Base-by-base conservation (phyloP, 2,797 vertebrate species). In the Anniella stebbinsi region DNA sequence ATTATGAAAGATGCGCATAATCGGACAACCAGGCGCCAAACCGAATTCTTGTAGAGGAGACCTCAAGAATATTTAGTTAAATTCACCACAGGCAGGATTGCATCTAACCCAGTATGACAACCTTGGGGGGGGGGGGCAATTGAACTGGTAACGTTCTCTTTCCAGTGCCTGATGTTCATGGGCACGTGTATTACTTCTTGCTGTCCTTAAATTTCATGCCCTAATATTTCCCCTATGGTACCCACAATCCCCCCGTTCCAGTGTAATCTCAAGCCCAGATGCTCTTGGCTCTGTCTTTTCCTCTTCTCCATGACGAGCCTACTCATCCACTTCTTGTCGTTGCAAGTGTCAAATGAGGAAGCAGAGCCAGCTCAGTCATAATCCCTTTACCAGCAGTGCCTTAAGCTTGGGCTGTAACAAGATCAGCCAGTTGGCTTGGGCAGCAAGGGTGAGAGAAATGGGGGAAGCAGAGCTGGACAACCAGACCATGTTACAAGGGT, bases 301-400 rank as follows among this genome's bases (percentile, higher is more conserved):
- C 67, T 28, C 33, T 51, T 41, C 1, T 28, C 30, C 48, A 38
- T 45, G 80, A 77, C 30, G 9, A 89, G 81, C 60, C n/a, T 21
- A 3, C 63, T 60, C 63, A 72, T 70, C 83, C 67, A 28, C 38
- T 57, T 85, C 83, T 77, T 57, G 21, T 21, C 51, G 36, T 28
- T 45, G 63, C 36, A 78, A 77, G 51, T 86, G 87, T 86, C 76
- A 88, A 45, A 91, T 69, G 69, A 76, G 83, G 57, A 81, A 88
- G 60, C 54, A 11, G 87, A 86, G 83, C 60, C 87, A 86, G 57
- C 69, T 77, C 69, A 21, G 41, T 41, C 23, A 17, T 82, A 89
- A 89, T 86, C 90, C 87, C 69, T 60, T 91, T 84, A 86, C 9
- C 15, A 36, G 54, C 41, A 36, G 77, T 76, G 67, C 48, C 57